phyloP scores from a whole-genome alignment of 2,113 vertebrate genomes.

The Noctilio leporinus region DNA sequence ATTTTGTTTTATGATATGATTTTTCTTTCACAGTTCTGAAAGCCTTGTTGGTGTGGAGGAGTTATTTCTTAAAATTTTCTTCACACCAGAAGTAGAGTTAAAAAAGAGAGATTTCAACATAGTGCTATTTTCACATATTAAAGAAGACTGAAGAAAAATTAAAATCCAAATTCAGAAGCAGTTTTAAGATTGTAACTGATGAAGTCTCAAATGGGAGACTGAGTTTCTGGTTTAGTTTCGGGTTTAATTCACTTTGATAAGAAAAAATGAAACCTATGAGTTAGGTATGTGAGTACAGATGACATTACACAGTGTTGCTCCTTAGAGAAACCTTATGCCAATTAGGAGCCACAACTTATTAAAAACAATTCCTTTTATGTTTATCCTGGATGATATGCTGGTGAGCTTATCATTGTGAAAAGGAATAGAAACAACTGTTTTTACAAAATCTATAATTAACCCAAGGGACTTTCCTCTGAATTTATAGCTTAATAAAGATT shows the following conservation, averaged over 20 bases:
- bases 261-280: conserved; percentile 59
- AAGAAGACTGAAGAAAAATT: neutral
- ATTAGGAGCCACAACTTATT: conserved; percentile 62
- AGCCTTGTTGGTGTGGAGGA: conserved; percentile 47
- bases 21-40: conserved; percentile 57
- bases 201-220: conserved; percentile 44
- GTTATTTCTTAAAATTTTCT: conserved; percentile 56
- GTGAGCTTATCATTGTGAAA: conserved; percentile 59
- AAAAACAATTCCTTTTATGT: conserved; percentile 65
- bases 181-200: neutral
- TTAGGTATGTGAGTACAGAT: conserved; percentile 33
- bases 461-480: conserved; percentile 50
- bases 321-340: conserved; percentile 42
- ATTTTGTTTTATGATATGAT: conserved; percentile 62
- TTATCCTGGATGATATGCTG: conserved; percentile 67
- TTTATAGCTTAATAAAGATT: conserved; percentile 41
- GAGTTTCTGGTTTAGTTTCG: conserved; percentile 35
- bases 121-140: conserved; percentile 38
- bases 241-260: conserved; percentile 53
- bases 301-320: neutral
- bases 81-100: conserved; percentile 44
- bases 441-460: conserved; percentile 71
- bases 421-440: conserved; percentile 66
- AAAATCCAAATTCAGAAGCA: neutral
- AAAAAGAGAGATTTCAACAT: neutral